Evolutionary conservation across 2,113 vertebrate genomes (phyloP).

Genomic region (Triplophysa rosa): DNA sequence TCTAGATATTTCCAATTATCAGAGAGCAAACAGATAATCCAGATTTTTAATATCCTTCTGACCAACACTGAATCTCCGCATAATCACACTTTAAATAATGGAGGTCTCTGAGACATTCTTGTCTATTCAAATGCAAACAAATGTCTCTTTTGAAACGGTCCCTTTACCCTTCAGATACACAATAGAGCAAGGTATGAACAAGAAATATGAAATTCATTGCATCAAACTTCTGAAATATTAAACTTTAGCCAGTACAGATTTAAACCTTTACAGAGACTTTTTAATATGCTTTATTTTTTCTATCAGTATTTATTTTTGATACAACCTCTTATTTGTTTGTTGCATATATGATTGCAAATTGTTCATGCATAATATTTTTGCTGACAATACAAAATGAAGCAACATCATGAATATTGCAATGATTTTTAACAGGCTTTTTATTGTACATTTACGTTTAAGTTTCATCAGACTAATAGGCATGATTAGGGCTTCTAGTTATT

Average conservation of each 20-base stretch:
- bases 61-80: conserved; percentile 20
- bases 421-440: no score
- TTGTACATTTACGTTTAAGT: no score
- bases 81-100: conserved; percentile 40
- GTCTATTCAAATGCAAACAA: conserved; percentile 43
- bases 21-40: conserved; percentile 42
- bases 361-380: no score
- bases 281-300: no score
- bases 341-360: no score
- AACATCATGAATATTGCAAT: no score
- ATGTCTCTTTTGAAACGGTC: conserved; percentile 13
- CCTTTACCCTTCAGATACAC: conserved; percentile 31
- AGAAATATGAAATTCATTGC: neutral
- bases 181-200: neutral
- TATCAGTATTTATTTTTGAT: no score
- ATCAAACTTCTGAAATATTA: conserved; percentile 5
- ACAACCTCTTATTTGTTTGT: no score
- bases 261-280: no score
- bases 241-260: neutral
- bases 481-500: no score
- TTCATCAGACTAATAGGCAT: no score
- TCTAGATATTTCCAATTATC: conserved; percentile 53
- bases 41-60: conserved; percentile 41
- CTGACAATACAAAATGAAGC: no score
- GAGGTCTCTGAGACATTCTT: conserved; percentile 10